Evolutionary conservation across 2,888 invertebrate genomes (phyloP).

Genomic region (Harpalus rufipes): DNA sequence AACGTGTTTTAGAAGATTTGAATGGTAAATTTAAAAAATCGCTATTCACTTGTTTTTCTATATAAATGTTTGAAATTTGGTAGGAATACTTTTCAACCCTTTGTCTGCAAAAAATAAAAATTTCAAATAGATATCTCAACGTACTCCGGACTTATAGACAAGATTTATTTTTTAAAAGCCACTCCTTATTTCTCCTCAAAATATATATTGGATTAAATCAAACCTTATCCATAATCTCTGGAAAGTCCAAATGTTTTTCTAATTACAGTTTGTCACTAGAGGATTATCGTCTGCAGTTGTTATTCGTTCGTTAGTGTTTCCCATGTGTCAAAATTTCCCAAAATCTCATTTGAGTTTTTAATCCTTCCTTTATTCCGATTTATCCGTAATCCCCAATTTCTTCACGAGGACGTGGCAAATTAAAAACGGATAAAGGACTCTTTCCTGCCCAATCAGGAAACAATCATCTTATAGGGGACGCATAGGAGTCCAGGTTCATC

Average conservation of each 20-base stretch:
- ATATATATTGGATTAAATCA: too few species aligned
- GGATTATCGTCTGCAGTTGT: not conserved
- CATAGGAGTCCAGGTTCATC: not conserved
- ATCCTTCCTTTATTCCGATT: slow-evolving; percentile 30
- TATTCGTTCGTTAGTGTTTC: not conserved
- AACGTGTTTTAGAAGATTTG: too few species aligned
- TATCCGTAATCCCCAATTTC: slow-evolving; percentile 38
- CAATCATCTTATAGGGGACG: slow-evolving; percentile 14
- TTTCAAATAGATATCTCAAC: too few species aligned
- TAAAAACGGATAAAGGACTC: slow-evolving; percentile 28
- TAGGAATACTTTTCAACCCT: too few species aligned
- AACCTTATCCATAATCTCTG: not conserved
- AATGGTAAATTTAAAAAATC: too few species aligned
- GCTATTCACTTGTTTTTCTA: too few species aligned
- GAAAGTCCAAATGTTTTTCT: not conserved
- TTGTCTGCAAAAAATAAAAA: too few species aligned
- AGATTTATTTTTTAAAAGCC: too few species aligned
- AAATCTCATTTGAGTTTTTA: slow-evolving; percentile 31
- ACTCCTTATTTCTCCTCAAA: too few species aligned
- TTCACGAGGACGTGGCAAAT: slow-evolving; percentile 37
- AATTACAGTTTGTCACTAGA: not conserved
- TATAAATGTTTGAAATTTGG: too few species aligned
- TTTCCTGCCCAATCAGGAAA: slow-evolving; percentile 30
- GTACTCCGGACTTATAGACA: too few species aligned
- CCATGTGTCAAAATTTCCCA: slow-evolving; percentile 21